Conservation (phyloP, 1,140 invertebrate species). For the Odontomachus brunneus region DNA sequence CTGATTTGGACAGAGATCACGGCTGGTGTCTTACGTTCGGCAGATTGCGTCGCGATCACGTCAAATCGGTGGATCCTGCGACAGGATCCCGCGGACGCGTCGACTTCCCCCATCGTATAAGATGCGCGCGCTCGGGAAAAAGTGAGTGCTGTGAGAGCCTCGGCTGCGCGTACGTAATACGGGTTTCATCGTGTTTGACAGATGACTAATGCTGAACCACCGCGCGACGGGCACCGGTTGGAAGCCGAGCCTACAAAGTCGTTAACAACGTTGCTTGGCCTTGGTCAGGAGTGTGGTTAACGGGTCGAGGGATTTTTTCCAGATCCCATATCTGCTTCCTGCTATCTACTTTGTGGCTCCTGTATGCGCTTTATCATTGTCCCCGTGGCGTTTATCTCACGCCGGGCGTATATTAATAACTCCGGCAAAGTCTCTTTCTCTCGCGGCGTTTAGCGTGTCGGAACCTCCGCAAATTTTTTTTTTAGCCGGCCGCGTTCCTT, state of each 20-base stretch:
- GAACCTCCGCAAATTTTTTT: constrained; percentile 29
- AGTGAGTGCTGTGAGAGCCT: constrained; percentile 26
- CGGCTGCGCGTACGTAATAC: constrained; percentile 70
- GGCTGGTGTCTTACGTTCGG: no score
- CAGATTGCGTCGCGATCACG: no score
- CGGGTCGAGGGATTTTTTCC: constrained; percentile 64
- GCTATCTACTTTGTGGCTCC: constrained; percentile 65
- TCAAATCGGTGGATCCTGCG: neutral
- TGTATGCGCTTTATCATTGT: constrained; percentile 68
- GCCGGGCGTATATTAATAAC: constrained; percentile 54
- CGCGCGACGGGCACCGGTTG: constrained; percentile 49
- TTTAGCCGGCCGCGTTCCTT: constrained; percentile 12
- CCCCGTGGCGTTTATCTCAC: constrained; percentile 61
- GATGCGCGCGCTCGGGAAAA: neutral
- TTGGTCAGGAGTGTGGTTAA: constrained; percentile 73
- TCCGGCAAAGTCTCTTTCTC: constrained; percentile 31
- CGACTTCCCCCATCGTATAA: constrained; percentile 10
- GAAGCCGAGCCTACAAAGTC: constrained; percentile 62
- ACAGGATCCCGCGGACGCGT: neutral
- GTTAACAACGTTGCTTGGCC: constrained; percentile 72
- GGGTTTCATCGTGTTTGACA: constrained; percentile 73
- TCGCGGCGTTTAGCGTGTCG: constrained; percentile 30
- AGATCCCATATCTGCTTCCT: constrained; percentile 72
- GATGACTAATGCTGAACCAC: constrained; percentile 71
- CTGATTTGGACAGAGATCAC: no score